Evolutionary conservation across 2,113 vertebrate genomes (phyloP), one percentile per base, ranked within the genome.

Genomic region (Coturnix japonica): DNA sequence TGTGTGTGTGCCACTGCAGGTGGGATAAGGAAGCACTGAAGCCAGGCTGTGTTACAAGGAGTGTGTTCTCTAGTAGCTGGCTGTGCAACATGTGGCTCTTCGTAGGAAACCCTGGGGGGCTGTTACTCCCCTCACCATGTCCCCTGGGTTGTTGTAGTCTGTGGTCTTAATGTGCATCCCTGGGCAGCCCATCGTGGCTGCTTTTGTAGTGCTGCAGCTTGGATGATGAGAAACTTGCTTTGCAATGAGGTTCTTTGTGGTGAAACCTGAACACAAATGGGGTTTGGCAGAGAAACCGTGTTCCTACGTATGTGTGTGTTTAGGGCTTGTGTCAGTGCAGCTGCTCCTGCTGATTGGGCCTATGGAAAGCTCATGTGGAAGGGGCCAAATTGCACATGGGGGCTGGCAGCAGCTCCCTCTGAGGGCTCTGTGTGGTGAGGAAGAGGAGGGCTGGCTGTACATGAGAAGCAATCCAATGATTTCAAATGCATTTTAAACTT

Each of bases 11-110:
- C 2, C 37, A 0, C 6, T 43, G 53, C 22, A 43, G 12, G 6
- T 7, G 7, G 11, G 46, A 13, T 18, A 1, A 11, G 33, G 19
- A 49, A 41, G 9, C 33, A 1, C 7, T 1, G 3, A 26, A 30
- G 63, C 53, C 43, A 21, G 67, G 31, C 28, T 44, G 16, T 1
- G 2, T 12, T 65, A 9, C 3, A 17, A 37, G n/a, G 35, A 30
- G 2, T 0, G 0, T 7, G 64, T 66, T 37, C n/a, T 18, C 31
- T 19, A 1, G 17, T 6, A 13, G 46, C 7, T 37, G 33, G 15
- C 9, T 39, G 59, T 6, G 14, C 23, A 9, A 31, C 8, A 5
- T 2, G 3, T 2, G 66, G 20, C 6, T 3, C 17, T n/a, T 7
- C 7, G 6, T 20, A 9, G 30, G 56, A 7, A 30, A 11, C 0